These are phyloP conservation scores for Pelmatolapia mariae DNA, from an alignment of 2,113 vertebrate species.

Conservation along the genomic window DNA sequence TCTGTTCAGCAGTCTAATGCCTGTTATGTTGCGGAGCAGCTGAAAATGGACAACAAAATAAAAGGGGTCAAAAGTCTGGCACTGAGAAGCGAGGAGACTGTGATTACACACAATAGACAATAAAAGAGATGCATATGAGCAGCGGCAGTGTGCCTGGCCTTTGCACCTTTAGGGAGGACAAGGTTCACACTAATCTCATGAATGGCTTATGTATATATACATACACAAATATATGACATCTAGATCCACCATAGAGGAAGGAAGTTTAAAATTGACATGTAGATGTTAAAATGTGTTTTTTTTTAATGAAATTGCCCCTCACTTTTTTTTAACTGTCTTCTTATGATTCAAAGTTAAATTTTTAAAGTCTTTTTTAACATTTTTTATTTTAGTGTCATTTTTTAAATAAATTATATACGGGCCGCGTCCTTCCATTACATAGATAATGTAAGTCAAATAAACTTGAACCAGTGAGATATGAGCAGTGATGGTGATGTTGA, in stretches of 20 bases:
- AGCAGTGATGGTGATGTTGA: constrained; percentile 42
- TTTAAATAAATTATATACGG: constrained; percentile 24
- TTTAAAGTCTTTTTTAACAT: background rate
- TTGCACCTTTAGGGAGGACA: constrained; percentile 58
- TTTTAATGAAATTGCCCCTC: background rate
- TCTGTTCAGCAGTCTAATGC: constrained; percentile 69
- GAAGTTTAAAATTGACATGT: background rate
- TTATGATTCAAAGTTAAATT: background rate
- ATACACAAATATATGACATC: background rate
- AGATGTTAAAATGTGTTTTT: background rate
- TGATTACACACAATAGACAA: constrained; percentile 72
- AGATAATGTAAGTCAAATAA: constrained; percentile 42
- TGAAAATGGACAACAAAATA: constrained; percentile 71
- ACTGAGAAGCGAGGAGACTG: constrained; percentile 52
- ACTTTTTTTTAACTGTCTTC: background rate
- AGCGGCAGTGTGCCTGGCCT: constrained; percentile 53
- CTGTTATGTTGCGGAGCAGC: constrained; percentile 65
- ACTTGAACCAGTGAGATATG: constrained; percentile 45
- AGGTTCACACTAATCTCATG: constrained; percentile 52
- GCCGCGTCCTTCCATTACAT: constrained; percentile 11
- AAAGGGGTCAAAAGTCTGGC: constrained; percentile 77
- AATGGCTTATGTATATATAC: constrained; percentile 26
- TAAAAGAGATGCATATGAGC: constrained; percentile 70
- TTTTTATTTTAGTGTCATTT: background rate
- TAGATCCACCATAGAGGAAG: background rate